Conservation (phyloP, 2,888 invertebrate genomes). For the Marronus borbonicus region DNA sequence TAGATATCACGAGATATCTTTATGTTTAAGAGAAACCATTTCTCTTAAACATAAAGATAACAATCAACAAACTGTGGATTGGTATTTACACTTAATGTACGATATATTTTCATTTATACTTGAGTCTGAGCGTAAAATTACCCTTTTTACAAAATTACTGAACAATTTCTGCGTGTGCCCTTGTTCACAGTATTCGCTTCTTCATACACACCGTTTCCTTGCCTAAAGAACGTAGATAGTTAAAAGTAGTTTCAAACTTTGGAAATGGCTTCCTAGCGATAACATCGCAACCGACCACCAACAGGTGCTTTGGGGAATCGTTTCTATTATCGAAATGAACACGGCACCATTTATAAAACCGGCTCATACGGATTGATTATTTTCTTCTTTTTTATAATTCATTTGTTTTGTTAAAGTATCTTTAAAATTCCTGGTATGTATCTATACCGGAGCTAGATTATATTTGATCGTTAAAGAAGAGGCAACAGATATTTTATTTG, state of each 20-base stretch:
- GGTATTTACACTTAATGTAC: neutral
- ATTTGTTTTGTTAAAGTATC: no score
- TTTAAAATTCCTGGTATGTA: no score
- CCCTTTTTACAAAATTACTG: slow-evolving; percentile 1
- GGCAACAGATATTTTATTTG: no score
- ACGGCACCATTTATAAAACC: slow-evolving; percentile 13
- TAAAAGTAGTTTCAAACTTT: slow-evolving; percentile 38
- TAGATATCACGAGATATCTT: no score
- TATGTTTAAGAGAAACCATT: no score
- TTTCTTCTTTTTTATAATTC: no score
- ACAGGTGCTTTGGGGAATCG: slow-evolving; percentile 21
- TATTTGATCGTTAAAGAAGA: no score
- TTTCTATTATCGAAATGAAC: slow-evolving; percentile 32
- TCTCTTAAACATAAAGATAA: no score
- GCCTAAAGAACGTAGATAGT: neutral
- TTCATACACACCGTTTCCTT: neutral
- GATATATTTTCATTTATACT: neutral
- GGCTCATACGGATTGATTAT: neutral
- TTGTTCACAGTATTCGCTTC: slow-evolving; percentile 12
- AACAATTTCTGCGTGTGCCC: neutral
- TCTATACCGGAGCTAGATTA: no score
- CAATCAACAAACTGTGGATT: no score
- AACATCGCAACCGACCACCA: slow-evolving; percentile 20
- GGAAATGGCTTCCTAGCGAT: slow-evolving; percentile 21
- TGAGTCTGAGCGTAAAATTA: neutral